phyloP scores from a whole-genome alignment of 2,113 vertebrate species.

The Chaetops frenatus region DNA sequence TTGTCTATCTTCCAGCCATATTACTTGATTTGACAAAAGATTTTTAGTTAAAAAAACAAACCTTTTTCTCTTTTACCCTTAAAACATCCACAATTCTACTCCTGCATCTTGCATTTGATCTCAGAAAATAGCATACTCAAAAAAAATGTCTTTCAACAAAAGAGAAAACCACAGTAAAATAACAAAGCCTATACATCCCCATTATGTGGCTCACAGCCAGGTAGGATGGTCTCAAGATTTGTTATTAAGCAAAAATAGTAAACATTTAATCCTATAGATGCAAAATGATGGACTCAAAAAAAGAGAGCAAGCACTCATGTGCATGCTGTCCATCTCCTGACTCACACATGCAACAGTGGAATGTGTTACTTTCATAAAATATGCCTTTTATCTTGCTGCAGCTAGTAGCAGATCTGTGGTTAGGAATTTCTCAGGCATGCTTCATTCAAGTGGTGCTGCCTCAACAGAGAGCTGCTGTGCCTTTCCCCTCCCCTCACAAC shows the following conservation, averaged over 20 bases:
- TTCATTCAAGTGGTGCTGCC: not conserved
- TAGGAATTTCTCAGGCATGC: not conserved
- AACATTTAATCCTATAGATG: not conserved
- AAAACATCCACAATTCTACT: not conserved
- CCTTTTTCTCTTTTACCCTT: not conserved
- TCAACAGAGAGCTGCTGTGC: not conserved
- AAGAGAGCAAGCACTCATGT: not conserved
- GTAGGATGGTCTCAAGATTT: not conserved
- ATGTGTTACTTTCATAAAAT: not conserved
- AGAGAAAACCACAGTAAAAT: not conserved
- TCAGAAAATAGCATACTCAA: not conserved
- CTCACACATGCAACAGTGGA: not conserved
- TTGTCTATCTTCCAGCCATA: not conserved
- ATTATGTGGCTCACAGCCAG: not conserved
- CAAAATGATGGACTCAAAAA: not conserved
- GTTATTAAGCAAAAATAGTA: not conserved
- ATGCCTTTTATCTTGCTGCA: conserved; percentile 8
- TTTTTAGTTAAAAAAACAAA: not conserved
- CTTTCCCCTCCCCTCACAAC: not conserved
- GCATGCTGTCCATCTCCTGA: not conserved
- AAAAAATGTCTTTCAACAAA: not conserved
- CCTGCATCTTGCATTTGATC: not conserved
- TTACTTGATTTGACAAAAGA: not conserved
- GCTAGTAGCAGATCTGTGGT: not conserved
- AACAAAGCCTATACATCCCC: not conserved